Evolutionary conservation across 2,797 vertebrate genomes (phyloP), one percentile per base, ranked within the genome.

Genomic region (Paedocypris micromegethes): DNA sequence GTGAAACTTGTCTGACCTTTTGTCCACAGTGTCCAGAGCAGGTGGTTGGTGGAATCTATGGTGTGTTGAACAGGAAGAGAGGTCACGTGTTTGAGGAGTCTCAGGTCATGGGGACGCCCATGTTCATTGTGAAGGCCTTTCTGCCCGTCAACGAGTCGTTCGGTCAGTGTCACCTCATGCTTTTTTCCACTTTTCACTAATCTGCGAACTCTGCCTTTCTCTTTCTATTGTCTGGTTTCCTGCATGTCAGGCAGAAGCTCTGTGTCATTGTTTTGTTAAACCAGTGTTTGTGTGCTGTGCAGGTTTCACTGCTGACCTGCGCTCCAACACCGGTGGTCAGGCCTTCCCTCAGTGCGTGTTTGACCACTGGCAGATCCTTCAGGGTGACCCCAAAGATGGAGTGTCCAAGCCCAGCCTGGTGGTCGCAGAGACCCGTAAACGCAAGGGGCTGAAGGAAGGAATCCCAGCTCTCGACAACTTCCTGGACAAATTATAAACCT

Each of bases 71-170:
- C 84, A 90, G 86, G 77, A 97, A 94, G 51, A 91, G 94, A 69
- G 95, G 94, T 45, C 93, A 96, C 0, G 93, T 97, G 48, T 94
- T 95, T 0, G 95, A 98, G 72, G 95, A 96, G 75, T 70, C 86
- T 46, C 86, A 88, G 45, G 89, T 98, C 47, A 75, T 86, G 0
- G 93, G 94, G 50, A 98, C 95, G 46, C 94, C 94, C 47, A 95
- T 98, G 92, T 93, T 91, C 0, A 78, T 97, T 1, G 91, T 95
- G 55, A 98, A 96, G 83, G 95, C 94, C 4, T 96, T 87, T 70
- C 81, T 98, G 70, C 95, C 96, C 0, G 95, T 98, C 83, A 98
- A 92, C 0, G 95, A 98, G 77, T 98, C 94, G n/a, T 98, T 98
- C 0, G 96, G 96, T 98, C 83, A 88, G 73, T 8, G 46, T 48